Base-by-base conservation (phyloP, 53 echinoderm and acorn worm species). In the Echinarachnius parma region DNA sequence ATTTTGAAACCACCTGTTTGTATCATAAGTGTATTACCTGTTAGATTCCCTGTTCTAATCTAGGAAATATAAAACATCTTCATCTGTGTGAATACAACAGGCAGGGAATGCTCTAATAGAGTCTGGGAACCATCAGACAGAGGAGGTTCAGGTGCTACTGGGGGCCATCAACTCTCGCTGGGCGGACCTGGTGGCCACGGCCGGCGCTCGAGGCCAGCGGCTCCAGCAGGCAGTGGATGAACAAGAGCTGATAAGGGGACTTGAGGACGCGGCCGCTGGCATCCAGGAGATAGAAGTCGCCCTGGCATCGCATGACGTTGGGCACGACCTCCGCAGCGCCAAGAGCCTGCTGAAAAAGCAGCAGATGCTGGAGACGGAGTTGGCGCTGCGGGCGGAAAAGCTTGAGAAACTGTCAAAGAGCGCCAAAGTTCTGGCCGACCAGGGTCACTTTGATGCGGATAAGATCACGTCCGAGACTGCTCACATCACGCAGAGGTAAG, bases 361-460 rank as follows among this genome's bases (percentile, higher is more conserved):
- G 35, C 89, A 95, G 92, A 29, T 89, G 13, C 53, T 93, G 31
- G 89, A 93, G 53, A 86, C 82, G 33, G 83, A 86, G 31, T 83
- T 93, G 77, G 50, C 80, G 34, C 46, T 83, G 2, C 78, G 84
- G 24, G 81, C 72, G 31, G 84, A 84, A 42, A 86, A 80, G 67
- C 74, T 94, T n/a, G 19, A 68, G 28, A 54, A 68, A 10, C 48
- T 94, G 48, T 78, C 84, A 46, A 58, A 77, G 24, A 63, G 86
- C 35, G 84, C 89, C n/a, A 49, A 94, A 57, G 34, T 36, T 14
- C 81, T 86, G 15, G 77, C 66, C 2, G 63, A 75, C 36, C 84
- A 93, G 53, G 87, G 79, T 9, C 94, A 94, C 59, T 94, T 86
- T 77, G 86, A 94, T 75, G 60, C 76, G 9, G 87, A 90, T 46